Percentiles rank a stretch among this genome's conserved stretches.
These are phyloP conservation scores for Trachelus stipa DNA, from an alignment of 2,888 invertebrate genomes.

Conservation along the genomic window DNA sequence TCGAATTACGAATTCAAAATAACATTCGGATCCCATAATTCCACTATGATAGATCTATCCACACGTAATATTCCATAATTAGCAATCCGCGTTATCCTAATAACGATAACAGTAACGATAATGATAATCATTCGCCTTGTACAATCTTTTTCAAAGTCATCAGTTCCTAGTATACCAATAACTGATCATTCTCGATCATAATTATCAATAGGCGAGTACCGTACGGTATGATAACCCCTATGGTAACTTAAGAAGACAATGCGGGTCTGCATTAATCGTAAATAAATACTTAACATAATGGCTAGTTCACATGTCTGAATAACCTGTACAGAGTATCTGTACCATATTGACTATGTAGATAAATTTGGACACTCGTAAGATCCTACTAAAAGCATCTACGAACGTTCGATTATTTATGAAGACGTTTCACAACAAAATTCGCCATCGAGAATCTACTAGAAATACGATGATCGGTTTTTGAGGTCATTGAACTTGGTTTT, in stretches of 20 bases:
- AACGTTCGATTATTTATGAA: not conserved
- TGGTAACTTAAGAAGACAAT: not conserved
- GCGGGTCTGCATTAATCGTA: not conserved
- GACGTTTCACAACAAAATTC: not conserved
- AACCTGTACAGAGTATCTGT: not conserved
- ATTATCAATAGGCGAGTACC: not conserved
- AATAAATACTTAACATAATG: not conserved
- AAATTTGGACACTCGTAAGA: not conserved
- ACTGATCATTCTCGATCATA: not conserved
- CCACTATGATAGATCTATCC: not conserved
- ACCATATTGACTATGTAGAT: not conserved
- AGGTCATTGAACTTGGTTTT: constrained; percentile 29
- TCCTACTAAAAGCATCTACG: not conserved
- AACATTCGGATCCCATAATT: not conserved
- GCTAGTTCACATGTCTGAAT: not conserved
- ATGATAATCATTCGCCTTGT: not conserved
- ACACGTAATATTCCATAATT: not conserved
- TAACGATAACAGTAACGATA: not conserved
- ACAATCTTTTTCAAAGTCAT: not conserved
- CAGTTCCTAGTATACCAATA: not conserved
- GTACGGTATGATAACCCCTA: not conserved
- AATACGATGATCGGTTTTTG: not conserved
- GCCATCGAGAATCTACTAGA: not conserved
- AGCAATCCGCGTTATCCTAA: not conserved
- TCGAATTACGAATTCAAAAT: not conserved